Evolutionary conservation across 2,113 vertebrate species (phyloP).

Genomic region (Trichomycterus rosablanca): DNA sequence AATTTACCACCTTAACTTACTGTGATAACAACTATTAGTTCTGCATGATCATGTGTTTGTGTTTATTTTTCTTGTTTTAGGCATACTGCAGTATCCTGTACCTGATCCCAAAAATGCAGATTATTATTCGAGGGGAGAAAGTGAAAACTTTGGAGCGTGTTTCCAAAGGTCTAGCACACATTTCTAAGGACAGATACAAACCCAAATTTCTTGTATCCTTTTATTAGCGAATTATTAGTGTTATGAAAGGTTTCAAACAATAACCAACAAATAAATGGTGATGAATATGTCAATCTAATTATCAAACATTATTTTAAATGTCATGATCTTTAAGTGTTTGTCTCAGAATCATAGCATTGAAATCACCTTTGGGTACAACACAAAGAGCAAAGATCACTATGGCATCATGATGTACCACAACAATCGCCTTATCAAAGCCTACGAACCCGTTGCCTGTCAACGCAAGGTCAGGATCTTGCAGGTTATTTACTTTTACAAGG

Average conservation of each 20-base stretch:
- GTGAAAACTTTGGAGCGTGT: constrained; percentile 89
- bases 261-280: too few relatives aligned
- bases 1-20: neutral
- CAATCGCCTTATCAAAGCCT: constrained; percentile 69
- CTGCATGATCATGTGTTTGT: neutral
- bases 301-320: neutral
- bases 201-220: constrained; percentile 85
- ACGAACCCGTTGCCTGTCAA: constrained; percentile 89
- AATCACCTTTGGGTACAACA: constrained; percentile 92
- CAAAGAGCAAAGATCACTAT: constrained; percentile 90
- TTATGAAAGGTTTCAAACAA: too few relatives aligned
- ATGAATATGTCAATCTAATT: neutral
- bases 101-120: constrained; percentile 90
- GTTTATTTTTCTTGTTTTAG: constrained; percentile 53
- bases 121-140: constrained; percentile 84
- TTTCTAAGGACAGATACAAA: constrained; percentile 77
- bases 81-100: constrained; percentile 93
- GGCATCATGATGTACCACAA: constrained; percentile 98
- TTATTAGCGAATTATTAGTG: neutral
- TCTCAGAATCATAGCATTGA: constrained; percentile 61
- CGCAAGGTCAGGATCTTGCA: constrained; percentile 71
- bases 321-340: constrained; percentile 38
- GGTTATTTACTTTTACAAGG: too few relatives aligned
- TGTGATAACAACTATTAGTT: neutral
- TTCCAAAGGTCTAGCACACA: constrained; percentile 83